Evolutionary conservation across 2,113 vertebrate species (phyloP), one percentile per base, ranked within the genome.

Genomic region (Seriola quinqueradiata): DNA sequence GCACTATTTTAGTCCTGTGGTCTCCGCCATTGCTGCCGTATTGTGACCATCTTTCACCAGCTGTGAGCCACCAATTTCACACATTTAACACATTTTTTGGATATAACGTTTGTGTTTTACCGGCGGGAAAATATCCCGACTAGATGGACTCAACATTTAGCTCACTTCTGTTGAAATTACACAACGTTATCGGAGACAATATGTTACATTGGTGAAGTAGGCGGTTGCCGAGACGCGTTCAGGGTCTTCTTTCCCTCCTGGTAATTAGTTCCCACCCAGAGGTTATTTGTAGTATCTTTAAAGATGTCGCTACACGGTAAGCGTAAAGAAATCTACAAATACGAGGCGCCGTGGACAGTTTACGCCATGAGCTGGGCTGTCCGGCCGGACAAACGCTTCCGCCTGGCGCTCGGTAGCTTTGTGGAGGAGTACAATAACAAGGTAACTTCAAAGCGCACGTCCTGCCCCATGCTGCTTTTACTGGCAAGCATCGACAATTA

Each of bases 361-460:
- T 48, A 48, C 13, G 46, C 46, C 46, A 48, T 48, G 46, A 48
- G 17, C 46, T 48, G 46, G 46, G 16, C 46, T 1, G 46, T 48
- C 46, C 46, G 46, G 5, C 46, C 46, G 46, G 46, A 48, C 16
- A 48, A 48, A 48, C 46, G 46, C 46, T 48, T 48, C 46, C 46
- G 46, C 46, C 14, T 48, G 46, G 46, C 46, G 46, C 46, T 48
- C 46, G 46, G 46, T 17, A 48, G 46, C 46, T 48, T 48, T 17
- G 46, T 48, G 46, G 46, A 48, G 46, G 46, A 48, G 46, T 48
- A 48, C 46, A 48, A 48, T 17, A 98, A 98, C 94, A 98, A 98
- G 96, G 97, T 97, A 90, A 72, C 8, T 69, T 82, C 46, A 64
- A 75, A 21, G 34, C 52, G 8, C 4, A 16, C 32, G 9, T 68